phyloP scores from a whole-genome alignment of 1,140 invertebrate species.

The Nasonia vitripennis region DNA sequence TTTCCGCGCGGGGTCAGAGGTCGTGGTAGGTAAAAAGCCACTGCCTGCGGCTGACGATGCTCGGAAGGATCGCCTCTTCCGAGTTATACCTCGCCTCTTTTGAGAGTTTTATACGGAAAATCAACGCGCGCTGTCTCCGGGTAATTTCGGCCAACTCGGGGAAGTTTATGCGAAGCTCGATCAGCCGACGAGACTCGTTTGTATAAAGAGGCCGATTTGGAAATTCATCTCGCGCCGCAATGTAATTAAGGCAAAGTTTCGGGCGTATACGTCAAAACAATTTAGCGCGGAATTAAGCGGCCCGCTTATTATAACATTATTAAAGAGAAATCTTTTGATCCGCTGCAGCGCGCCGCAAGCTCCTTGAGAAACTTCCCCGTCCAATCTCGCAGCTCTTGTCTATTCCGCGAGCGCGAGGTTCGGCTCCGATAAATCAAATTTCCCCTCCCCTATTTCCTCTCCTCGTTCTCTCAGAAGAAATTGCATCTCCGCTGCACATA shows the following conservation, averaged over 20 bases:
- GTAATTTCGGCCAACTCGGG: too few species aligned
- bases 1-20: neutral
- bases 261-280: conserved; percentile 3
- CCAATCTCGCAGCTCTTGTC: neutral
- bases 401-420: neutral
- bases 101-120: too few species aligned
- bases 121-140: too few species aligned
- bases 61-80: too few species aligned
- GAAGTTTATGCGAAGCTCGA: too few species aligned
- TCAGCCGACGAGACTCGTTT: neutral
- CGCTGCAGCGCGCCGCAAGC: neutral
- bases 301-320: conserved; percentile 20
- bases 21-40: too few species aligned
- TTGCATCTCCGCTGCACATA: conserved; percentile 3
- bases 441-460: neutral
- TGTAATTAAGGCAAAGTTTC: too few species aligned
- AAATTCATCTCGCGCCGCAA: neutral
- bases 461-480: neutral
- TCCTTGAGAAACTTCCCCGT: conserved; percentile 26
- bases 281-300: conserved; percentile 25
- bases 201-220: too few species aligned
- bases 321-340: conserved; percentile 29
- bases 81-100: too few species aligned
- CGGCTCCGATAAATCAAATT: conserved; percentile 38
- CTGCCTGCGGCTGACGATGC: too few species aligned